Evolutionary conservation across 1,140 invertebrate genomes (phyloP).

Genomic region (Drosophila pachea): DNA sequence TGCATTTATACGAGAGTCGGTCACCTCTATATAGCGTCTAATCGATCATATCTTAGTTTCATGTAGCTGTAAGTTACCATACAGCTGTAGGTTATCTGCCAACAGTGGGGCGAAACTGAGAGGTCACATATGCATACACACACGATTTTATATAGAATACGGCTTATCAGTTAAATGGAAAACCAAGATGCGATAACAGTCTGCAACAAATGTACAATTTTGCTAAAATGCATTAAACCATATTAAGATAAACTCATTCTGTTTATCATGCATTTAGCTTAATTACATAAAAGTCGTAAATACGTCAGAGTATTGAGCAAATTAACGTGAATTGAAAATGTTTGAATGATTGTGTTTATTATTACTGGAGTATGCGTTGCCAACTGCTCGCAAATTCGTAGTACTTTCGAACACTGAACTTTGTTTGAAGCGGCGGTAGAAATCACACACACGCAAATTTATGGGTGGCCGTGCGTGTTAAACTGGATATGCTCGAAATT

Average conservation of each 20-base stretch:
- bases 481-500: constrained; percentile 18
- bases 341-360: constrained; percentile 3
- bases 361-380: constrained; percentile 15
- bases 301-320: constrained; percentile 7
- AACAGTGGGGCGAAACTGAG: constrained; percentile 23
- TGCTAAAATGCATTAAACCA: constrained; percentile 24
- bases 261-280: constrained; percentile 35
- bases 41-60: constrained; percentile 39
- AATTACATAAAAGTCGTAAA: constrained; percentile 35
- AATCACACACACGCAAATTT: neutral
- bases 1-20: constrained; percentile 23
- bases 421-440: constrained; percentile 16
- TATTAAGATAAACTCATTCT: constrained; percentile 10
- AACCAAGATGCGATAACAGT: constrained; percentile 10
- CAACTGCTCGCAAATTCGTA: constrained; percentile 2
- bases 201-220: neutral
- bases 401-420: constrained; percentile 31
- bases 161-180: constrained; percentile 16
- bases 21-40: constrained; percentile 53
- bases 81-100: constrained; percentile 27
- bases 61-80: constrained; percentile 5
- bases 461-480: constrained; percentile 4
- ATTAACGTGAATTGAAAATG: constrained; percentile 11
- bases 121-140: constrained; percentile 37
- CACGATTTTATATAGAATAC: neutral